phyloP scores from a whole-genome alignment of 2,888 invertebrate genomes.

The Troglohyphantes excavatus region DNA sequence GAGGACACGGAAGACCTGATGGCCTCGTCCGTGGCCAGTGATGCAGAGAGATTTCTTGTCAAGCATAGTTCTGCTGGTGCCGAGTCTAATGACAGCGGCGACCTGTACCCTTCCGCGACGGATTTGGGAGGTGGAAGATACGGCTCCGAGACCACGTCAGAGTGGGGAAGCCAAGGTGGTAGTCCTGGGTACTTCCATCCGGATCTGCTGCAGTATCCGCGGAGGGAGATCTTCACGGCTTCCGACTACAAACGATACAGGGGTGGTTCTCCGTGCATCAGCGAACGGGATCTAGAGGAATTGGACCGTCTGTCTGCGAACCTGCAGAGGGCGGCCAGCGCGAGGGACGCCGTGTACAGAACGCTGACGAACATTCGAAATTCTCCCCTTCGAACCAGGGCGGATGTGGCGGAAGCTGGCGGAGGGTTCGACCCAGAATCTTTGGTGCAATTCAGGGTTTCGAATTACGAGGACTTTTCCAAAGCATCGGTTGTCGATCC shows the following conservation, averaged over 20 bases:
- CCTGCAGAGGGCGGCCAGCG: constrained; percentile 65
- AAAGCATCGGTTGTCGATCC: constrained; percentile 19
- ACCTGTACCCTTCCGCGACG: constrained; percentile 31
- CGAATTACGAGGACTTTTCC: constrained; percentile 63
- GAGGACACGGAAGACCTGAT: constrained; percentile 58
- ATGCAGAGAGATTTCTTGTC: constrained; percentile 50
- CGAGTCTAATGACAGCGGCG: constrained; percentile 52
- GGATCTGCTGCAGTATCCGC: constrained; percentile 49
- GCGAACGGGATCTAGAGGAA: constrained; percentile 90
- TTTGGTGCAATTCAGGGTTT: constrained; percentile 25
- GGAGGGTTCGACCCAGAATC: constrained; percentile 25
- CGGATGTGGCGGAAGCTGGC: constrained; percentile 14
- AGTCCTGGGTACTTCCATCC: constrained; percentile 68
- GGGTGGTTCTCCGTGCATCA: constrained; percentile 88
- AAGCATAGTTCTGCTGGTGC: constrained; percentile 53
- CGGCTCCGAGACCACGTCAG: constrained; percentile 39
- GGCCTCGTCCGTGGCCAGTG: constrained; percentile 40
- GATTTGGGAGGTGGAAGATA: constrained; percentile 21
- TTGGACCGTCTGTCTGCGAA: constrained; percentile 82
- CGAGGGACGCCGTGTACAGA: constrained; percentile 56
- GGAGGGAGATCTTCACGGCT: constrained; percentile 87
- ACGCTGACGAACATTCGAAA: constrained; percentile 63
- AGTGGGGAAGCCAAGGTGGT: constrained; percentile 62
- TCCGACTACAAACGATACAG: constrained; percentile 91
- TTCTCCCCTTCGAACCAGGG: constrained; percentile 51